Percentiles rank a stretch among this genome's conserved stretches.
These are phyloP conservation scores for Lophura nycthemera DNA, from an alignment of 2,113 vertebrate genomes.

Conservation along the genomic window DNA sequence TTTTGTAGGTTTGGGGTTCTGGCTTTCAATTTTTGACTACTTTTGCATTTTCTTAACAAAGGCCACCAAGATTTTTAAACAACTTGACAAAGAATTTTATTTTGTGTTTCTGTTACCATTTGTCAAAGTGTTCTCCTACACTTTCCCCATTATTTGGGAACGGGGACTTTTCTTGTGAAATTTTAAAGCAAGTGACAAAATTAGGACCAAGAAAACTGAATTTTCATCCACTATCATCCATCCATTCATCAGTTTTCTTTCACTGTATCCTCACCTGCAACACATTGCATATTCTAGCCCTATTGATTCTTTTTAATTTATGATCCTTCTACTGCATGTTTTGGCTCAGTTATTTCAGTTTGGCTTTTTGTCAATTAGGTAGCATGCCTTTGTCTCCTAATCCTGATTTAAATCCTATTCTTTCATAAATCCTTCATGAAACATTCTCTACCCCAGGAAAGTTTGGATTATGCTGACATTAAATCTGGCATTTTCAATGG, in stretches of 20 bases:
- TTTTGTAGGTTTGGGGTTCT: conserved; percentile 6
- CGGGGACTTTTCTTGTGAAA: neutral
- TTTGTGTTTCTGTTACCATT: neutral
- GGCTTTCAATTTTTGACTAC: neutral
- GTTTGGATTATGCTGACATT: neutral
- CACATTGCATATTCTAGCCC: neutral
- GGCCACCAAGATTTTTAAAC: neutral
- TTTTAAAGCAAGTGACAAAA: neutral
- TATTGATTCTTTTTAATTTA: neutral
- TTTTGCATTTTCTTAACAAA: neutral
- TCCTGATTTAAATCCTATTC: neutral
- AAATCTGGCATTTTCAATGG: neutral
- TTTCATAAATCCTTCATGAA: neutral
- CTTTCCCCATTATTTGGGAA: neutral
- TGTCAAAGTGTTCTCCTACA: neutral
- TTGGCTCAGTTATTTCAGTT: neutral
- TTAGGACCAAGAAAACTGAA: neutral
- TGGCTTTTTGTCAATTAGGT: neutral
- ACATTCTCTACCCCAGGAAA: neutral
- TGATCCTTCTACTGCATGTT: neutral
- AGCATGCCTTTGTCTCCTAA: neutral
- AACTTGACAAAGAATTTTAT: neutral
- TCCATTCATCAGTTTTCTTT: neutral
- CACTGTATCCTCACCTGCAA: neutral
- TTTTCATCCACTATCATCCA: neutral